These are phyloP conservation scores for Megalops atlanticus DNA, from an alignment of 2,113 vertebrate species.

Conservation along the genomic window DNA sequence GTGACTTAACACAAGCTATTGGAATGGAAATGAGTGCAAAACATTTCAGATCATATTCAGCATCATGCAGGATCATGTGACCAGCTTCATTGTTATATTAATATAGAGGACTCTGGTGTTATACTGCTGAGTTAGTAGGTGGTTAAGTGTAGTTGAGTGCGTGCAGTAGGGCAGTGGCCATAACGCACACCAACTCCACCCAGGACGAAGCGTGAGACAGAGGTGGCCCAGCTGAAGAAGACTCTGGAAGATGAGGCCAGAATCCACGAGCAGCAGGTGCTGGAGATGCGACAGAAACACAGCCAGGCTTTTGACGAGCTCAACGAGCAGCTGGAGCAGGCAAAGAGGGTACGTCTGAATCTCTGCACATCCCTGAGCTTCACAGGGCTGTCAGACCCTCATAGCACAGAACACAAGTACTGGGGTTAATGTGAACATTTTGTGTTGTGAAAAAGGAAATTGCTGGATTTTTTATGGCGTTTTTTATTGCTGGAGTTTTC, in stretches of 20 bases:
- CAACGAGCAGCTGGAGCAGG: constrained; percentile 92
- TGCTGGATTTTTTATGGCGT: neutral
- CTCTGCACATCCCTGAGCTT: constrained; percentile 11
- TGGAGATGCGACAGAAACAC: constrained; percentile 92
- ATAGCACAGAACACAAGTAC: too few species aligned
- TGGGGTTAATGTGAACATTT: too few species aligned
- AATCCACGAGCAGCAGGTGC: constrained; percentile 85
- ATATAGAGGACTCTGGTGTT: too few species aligned
- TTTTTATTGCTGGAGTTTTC: too few species aligned
- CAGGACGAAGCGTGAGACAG: constrained; percentile 91
- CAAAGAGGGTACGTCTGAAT: constrained; percentile 78
- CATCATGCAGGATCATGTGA: too few species aligned
- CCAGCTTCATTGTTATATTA: too few species aligned
- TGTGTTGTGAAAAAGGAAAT: too few species aligned
- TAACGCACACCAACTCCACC: neutral
- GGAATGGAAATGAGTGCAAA: too few species aligned
- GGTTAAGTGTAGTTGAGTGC: neutral
- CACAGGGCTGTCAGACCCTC: too few species aligned
- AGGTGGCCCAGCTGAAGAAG: constrained; percentile 89
- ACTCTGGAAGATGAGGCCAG: constrained; percentile 87
- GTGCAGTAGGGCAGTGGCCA: neutral
- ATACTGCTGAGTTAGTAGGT: too few species aligned
- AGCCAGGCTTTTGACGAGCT: constrained; percentile 90
- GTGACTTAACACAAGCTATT: too few species aligned
- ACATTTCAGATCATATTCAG: too few species aligned